Evolutionary conservation across 2,888 invertebrate species (phyloP).

Genomic region (Siphonodentalium dalli): DNA sequence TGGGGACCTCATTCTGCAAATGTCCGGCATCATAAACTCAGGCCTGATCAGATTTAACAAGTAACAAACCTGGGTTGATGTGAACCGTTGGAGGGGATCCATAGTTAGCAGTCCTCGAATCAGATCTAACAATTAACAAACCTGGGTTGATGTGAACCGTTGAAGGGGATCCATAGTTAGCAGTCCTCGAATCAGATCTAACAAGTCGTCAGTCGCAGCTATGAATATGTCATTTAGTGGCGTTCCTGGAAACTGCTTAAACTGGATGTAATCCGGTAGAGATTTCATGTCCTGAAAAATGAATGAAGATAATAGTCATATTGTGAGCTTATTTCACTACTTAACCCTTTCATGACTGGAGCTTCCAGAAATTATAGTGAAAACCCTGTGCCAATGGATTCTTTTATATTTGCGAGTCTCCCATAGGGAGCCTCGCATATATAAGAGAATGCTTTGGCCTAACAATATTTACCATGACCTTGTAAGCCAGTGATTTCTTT

Average conservation of each 20-base stretch:
- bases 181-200: conserved; percentile 80
- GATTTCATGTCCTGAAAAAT: conserved; percentile 51
- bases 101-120: conserved; percentile 78
- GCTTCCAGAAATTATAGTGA: too few species aligned
- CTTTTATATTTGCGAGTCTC: too few species aligned
- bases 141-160: conserved; percentile 80
- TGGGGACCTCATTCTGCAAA: too few species aligned
- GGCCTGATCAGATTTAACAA: too few species aligned
- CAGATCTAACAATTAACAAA: too few species aligned
- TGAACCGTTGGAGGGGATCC: conserved; percentile 83
- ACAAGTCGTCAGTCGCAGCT: conserved; percentile 90
- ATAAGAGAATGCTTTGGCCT: too few species aligned
- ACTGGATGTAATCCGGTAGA: conserved; percentile 90
- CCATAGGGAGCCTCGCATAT: too few species aligned
- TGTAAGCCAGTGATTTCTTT: too few species aligned
- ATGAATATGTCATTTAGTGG: conserved; percentile 92
- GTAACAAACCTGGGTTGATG: conserved; percentile 75
- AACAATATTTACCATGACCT: too few species aligned
- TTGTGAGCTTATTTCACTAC: background rate
- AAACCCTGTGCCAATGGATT: too few species aligned
- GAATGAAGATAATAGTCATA: conserved; percentile 1
- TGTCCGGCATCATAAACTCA: too few species aligned
- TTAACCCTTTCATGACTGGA: too few species aligned
- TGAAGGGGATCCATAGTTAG: conserved; percentile 83
- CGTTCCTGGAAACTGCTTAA: conserved; percentile 84